Base-by-base conservation (phyloP, 2,797 vertebrate species). In the Toxotes lorentzi region DNA sequence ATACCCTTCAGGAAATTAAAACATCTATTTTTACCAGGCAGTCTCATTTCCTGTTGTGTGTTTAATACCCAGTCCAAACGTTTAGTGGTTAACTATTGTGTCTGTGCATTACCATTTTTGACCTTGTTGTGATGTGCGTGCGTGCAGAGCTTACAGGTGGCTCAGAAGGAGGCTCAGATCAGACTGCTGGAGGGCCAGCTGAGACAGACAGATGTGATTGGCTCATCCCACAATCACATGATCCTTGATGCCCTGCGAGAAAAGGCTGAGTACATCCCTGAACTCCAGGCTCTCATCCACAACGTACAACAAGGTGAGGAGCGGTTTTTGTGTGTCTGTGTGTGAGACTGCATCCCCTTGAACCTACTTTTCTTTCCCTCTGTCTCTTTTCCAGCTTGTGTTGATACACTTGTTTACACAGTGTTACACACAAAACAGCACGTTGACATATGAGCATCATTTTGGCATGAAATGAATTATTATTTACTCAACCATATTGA, bases 151-250 rank as follows among this genome's bases (percentile, higher is more conserved):
- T 93, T 99, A 69, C 98, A 98, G 81, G 98, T 98, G 73, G 97
- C 96, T 14, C 98, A 99, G 91, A 99, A 96, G 82, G 98, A 99
- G 71, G 94, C 96, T 5, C 98, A 99, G 95, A 96, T 99, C 82
- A 93, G 97, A 1, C 94, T 99, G 60, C 88, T 99, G 82, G 98
- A 99, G 85, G 98, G 97, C 7, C 97, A 98, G 50, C 94, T 99
- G 89, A 95, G 95, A 74, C 98, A 99, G 91, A 95, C 95, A 0
- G 97, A 99, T 6, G 70, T 97, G 87, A 96, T 96, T 0, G 93
- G 95, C 85, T 95, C 97, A 0, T 96, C 96, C 0, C 97, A 98
- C 85, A 97, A 97, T 90, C 97, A 99, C 35, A 93, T 97, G 56
- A 96, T 99, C 78, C 95, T 99, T 38, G 97, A 98, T 0, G 97